Conservation (phyloP, 2,888 invertebrate species). For the Aelia acuminata region DNA sequence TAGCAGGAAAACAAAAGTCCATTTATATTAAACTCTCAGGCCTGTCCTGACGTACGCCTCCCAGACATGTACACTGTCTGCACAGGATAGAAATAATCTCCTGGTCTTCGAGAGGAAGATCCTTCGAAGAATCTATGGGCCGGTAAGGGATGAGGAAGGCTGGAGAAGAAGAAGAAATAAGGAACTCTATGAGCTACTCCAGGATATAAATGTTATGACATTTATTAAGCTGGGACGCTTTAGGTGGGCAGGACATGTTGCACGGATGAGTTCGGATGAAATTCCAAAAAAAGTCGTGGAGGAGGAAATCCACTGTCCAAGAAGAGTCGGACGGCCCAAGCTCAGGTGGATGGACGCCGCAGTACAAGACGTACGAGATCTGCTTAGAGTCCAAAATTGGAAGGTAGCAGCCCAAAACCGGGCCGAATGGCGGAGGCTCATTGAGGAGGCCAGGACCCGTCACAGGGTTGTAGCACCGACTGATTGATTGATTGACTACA, state of each 20-base stretch:
- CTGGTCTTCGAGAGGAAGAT: neutral
- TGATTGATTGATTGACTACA: no score
- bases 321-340: neutral
- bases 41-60: neutral
- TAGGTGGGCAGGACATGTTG: neutral
- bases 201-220: neutral
- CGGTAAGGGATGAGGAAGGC: no score
- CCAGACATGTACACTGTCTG: neutral
- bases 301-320: no score
- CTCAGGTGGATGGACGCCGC: neutral
- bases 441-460: neutral
- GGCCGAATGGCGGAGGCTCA: neutral
- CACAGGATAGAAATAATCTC: neutral
- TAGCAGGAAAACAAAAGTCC: neutral
- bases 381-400: neutral
- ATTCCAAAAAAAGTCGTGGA: neutral
- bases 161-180: neutral
- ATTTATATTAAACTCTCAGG: neutral
- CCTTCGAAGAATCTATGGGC: neutral
- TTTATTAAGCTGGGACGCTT: neutral
- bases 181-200: neutral
- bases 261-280: neutral
- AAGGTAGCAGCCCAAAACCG: neutral
- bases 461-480: neutral
- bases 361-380: neutral